phyloP scores from a whole-genome alignment of 2,113 vertebrate species.

The Paraplagusia blochii region DNA sequence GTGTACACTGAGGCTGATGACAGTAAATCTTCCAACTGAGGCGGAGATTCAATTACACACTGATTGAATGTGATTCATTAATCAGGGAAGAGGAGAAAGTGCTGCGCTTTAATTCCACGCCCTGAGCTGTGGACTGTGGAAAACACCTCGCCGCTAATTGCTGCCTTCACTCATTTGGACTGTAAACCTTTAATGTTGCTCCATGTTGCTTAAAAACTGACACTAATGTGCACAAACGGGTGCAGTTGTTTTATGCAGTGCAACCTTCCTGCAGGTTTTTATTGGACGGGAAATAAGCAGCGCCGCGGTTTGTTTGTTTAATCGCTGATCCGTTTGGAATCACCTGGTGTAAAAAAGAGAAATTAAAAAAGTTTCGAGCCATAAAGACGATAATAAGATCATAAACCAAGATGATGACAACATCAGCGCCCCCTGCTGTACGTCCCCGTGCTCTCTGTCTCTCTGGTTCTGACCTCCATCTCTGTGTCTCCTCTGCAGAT shows the following conservation, averaged over 20 bases:
- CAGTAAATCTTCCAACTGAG: constrained; percentile 10
- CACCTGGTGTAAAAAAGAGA: constrained; percentile 13
- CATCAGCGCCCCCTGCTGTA: background rate
- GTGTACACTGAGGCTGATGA: background rate
- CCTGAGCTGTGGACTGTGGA: constrained; percentile 28
- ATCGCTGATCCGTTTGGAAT: constrained; percentile 7
- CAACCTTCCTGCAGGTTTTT: background rate
- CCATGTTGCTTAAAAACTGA: constrained; percentile 7
- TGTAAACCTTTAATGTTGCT: constrained; percentile 2
- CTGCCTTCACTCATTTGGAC: constrained; percentile 35
- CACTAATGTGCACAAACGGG: constrained; percentile 18
- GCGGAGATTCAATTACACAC: constrained; percentile 42
- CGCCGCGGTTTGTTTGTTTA: constrained; percentile 16
- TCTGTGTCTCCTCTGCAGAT: constrained; percentile 60
- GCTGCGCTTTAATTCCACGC: constrained; percentile 35
- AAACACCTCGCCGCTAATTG: constrained; percentile 31
- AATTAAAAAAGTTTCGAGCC: constrained; percentile 9
- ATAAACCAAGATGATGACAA: constrained; percentile 40
- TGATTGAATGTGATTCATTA: constrained; percentile 51
- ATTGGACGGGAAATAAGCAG: constrained; percentile 28
- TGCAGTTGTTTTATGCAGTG: constrained; percentile 5
- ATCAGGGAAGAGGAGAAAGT: constrained; percentile 40
- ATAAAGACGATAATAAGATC: constrained; percentile 40
- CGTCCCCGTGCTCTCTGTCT: constrained; percentile 10
- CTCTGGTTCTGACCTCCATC: constrained; percentile 24